Evolutionary conservation across 1,140 invertebrate genomes (phyloP), one percentile per base, ranked within the genome.

Genomic region (Eulimnadia texana): DNA sequence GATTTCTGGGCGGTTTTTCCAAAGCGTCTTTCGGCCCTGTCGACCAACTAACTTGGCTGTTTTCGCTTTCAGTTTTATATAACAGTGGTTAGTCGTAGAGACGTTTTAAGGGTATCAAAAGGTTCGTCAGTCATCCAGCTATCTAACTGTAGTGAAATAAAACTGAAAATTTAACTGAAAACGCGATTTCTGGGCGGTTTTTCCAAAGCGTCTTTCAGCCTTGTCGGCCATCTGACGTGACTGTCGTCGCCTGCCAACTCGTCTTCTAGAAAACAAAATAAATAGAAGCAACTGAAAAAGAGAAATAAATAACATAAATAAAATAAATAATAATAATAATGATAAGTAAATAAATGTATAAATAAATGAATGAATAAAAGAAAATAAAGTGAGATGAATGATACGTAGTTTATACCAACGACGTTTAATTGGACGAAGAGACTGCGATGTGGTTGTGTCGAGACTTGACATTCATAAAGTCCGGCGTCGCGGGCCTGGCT

Each of bases 391-490:
- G n/a, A 54, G 25, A 0, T 54, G 23, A 20, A 22, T n/a, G 52
- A 23, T 54, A 1, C n/a, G 22, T 27, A n/a, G 20, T 10, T 3
- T 70, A 77, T 77, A 89, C 86, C 85, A 82, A 86, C 84, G 60
- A 90, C 82, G 23, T 75, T 78, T n/a, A 86, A 75, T 67, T 78
- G 79, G 66, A 84, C 79, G 62, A 80, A 79, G 66, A 80, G 75
- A 72, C 85, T 88, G 72, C 84, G 80, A 71, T 86, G 86, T 13
- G 84, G 84, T 66, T 87, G 83, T 1, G 84, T 85, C 69, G 86
- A 86, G 67, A 88, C 79, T 72, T 88, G 85, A 67, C 88, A 92
- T 72, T 91, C 84, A 73, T 87, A 87, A 49, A 79, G 75, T 29
- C 85, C 85, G 10, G 80, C 75, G 71, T 89, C 86, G 6, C 76